Base-by-base conservation (phyloP, 2,113 vertebrate species). In the Cynoglossus semilaevis region DNA sequence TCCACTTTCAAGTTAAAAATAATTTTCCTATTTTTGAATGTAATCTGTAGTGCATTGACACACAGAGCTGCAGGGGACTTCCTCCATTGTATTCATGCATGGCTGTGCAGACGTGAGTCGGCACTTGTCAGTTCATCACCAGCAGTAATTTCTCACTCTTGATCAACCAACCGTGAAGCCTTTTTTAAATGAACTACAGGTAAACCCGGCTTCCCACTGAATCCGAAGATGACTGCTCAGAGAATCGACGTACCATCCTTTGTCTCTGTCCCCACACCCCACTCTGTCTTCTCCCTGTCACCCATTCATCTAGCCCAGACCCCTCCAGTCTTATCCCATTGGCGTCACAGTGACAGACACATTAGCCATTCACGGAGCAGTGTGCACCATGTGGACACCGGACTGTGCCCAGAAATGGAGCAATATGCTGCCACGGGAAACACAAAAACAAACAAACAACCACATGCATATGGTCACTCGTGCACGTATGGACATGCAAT, bases 361-460 rank as follows among this genome's bases (percentile, higher is more conserved):
- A 76, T 73, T 59, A 76, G 78, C 82, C 80, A 75, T 85, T 81
- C 74, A 70, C 59, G 19, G 69, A 80, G 65, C 56, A 35, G 35
- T 70, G 38, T 61, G 56, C 76, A 2, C 83, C 81, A 88, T 87
- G 85, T 81, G 83, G 81, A 82, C 74, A 49, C 49, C 16, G 34
- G 72, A 70, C 63, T 64, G 78, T 80, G 83, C 87, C 83, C 85
- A 85, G 85, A 88, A 87, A 81, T 74, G 65, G 53, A 81, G 81
- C 83, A 85, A 81, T 81, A 84, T 84, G 82, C 75, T 80, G 59
- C 73, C 61, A 69, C 55, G 48, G 58, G 37, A 41, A 69, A 61
- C 54, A 60, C 51, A 40, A 10, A 16, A 58, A 69, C 38, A 37
- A 59, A 70, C 67, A 80, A 70, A 80, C 58, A 61, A 17, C 58